These are phyloP conservation scores for Apeltes quadracus DNA, from an alignment of 2,113 vertebrate species.

Conservation along the genomic window DNA sequence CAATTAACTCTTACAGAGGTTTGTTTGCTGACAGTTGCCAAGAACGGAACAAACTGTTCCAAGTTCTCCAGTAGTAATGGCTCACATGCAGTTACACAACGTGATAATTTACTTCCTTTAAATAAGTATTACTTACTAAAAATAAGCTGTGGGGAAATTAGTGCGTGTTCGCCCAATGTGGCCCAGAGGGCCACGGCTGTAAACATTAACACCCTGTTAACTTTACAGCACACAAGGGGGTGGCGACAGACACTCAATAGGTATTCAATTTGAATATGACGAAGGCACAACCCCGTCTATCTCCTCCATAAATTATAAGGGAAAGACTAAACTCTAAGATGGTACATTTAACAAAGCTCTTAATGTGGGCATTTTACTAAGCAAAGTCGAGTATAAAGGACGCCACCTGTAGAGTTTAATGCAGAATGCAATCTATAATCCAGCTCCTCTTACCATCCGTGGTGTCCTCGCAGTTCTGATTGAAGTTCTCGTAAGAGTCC, in stretches of 20 bases:
- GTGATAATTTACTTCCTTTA: neutral
- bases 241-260: neutral
- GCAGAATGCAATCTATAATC: neutral
- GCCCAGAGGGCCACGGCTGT: neutral
- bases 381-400: neutral
- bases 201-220: slow-evolving; percentile 50
- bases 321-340: neutral
- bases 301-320: neutral
- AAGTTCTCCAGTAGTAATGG: neutral
- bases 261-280: neutral
- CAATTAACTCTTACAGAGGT: neutral
- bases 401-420: neutral
- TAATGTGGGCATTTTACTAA: neutral
- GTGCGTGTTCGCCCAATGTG: neutral
- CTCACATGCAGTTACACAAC: neutral
- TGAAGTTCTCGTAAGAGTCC: slow-evolving; percentile 97
- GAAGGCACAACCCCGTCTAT: neutral
- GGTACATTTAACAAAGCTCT: neutral
- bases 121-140: neutral
- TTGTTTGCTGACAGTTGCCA: neutral
- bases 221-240: slow-evolving; percentile 17
- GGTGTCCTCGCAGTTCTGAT: slow-evolving; percentile 84
- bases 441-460: slow-evolving; percentile 81
- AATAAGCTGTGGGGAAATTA: neutral
- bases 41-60: neutral